These are phyloP conservation scores for Pipistrellus pipistrellus DNA, from an alignment of 2,797 vertebrate species.

Conservation along the genomic window DNA sequence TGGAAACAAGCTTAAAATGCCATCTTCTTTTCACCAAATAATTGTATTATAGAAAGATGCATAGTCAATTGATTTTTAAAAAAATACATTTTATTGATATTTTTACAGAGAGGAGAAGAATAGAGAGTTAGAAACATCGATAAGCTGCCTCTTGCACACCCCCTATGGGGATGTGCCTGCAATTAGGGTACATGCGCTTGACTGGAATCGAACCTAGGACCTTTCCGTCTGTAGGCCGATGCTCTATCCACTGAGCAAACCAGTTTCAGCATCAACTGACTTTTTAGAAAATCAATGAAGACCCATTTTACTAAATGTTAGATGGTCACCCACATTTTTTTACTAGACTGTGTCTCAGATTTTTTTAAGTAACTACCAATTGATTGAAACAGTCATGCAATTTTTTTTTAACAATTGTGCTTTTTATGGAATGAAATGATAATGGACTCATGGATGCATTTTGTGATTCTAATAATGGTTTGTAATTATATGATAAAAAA, in stretches of 20 bases:
- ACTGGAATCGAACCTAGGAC: no score
- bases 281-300: constrained; percentile 3
- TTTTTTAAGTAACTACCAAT: background rate
- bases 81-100: no score
- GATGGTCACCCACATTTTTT: constrained; percentile 6
- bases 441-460: background rate
- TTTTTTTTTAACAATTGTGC: background rate
- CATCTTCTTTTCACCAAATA: constrained; percentile 32
- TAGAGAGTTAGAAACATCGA: no score
- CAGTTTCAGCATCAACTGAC: background rate
- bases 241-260: no score
- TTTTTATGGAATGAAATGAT: constrained; percentile 1
- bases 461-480: background rate
- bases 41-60: background rate
- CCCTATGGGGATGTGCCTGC: no score
- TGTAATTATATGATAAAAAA: background rate
- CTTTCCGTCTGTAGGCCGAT: no score
- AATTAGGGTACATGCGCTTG: no score
- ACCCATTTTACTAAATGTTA: constrained; percentile 64
- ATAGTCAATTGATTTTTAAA: background rate
- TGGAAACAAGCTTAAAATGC: constrained; percentile 75
- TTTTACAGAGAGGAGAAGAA: no score
- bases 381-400: background rate
- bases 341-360: background rate
- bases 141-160: no score